A percentile compares a stretch with the other conserved stretches of the same genome.
These are phyloP conservation scores for Eugnorisma glareosa DNA, from an alignment of 2,888 invertebrate species.

Conservation along the genomic window DNA sequence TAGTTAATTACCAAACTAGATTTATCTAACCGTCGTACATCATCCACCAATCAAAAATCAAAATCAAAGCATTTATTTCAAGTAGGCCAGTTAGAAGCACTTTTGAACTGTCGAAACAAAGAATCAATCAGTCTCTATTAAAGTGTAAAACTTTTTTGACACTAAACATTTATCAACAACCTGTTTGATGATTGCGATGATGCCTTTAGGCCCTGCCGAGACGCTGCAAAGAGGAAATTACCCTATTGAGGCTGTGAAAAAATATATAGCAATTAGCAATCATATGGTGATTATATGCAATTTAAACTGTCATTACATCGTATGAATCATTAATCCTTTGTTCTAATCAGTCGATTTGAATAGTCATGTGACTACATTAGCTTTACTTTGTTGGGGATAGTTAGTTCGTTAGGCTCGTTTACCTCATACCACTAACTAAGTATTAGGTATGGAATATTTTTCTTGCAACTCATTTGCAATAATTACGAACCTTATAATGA, in stretches of 20 bases:
- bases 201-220: neutral
- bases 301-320: slow-evolving; percentile 45
- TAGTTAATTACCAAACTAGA: slow-evolving; percentile 13
- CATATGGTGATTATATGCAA: slow-evolving; percentile 51
- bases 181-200: neutral
- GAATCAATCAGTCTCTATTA: too few species aligned
- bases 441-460: slow-evolving; percentile 50
- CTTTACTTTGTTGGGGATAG: slow-evolving; percentile 22
- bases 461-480: slow-evolving; percentile 53
- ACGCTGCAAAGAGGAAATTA: slow-evolving; percentile 8
- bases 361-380: slow-evolving; percentile 52
- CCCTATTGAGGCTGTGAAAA: slow-evolving; percentile 33
- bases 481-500: slow-evolving; percentile 41
- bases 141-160: neutral
- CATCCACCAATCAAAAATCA: neutral
- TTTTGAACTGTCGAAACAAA: too few species aligned
- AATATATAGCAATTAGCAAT: slow-evolving; percentile 31
- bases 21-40: neutral
- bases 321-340: slow-evolving; percentile 56
- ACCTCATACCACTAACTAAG: slow-evolving; percentile 28
- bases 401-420: slow-evolving; percentile 38
- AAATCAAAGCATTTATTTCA: too few species aligned
- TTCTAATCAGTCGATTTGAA: slow-evolving; percentile 49
- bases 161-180: neutral
- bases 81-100: too few species aligned